Conservation (phyloP, 2,113 vertebrate genomes). For the chimpanzee (Pan troglodytes) region NHGRI_mPanTro3-v2.1_pri NC_072410.2:80245501-80246000, state of each 20-base stretch:
- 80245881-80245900: background rate
- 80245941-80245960: background rate
- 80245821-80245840: background rate
- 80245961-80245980: background rate
- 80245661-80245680: background rate
- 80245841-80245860: background rate
- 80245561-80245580: background rate
- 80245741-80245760: background rate
- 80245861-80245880: background rate
- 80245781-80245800: no score
- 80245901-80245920: background rate
- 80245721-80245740: background rate
- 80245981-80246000: background rate
- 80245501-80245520: background rate
- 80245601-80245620: background rate
- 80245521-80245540: background rate
- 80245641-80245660: background rate
- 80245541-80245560: background rate
- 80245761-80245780: background rate
- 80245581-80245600: background rate
- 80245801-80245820: conserved; percentile 2
- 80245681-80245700: background rate
- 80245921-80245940: background rate
- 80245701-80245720: background rate
- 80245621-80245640: background rate